Base-by-base conservation (phyloP, 1,140 invertebrate species). In the Hestina assimilis region DNA sequence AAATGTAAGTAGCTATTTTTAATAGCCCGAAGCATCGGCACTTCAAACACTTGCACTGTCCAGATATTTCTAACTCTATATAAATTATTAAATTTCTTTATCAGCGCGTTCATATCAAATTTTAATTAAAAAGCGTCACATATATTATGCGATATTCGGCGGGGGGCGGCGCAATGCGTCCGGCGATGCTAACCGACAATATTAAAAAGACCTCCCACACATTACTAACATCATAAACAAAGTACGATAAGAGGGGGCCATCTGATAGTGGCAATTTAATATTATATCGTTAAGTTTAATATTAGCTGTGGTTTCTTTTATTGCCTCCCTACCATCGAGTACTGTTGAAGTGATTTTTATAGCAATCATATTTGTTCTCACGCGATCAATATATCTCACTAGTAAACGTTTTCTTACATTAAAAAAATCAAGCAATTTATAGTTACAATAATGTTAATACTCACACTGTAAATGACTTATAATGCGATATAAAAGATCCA, bases 121-220 rank as follows among this genome's bases (percentile, higher is more conserved):
- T 85, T 87, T 84, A 87, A 87, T 87, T 87, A 85, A 87, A 85
- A 84, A 80, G 72, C 74, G 82, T 84, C 81, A 85, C 78, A 85
- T 87, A 85, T 83, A 76, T 87, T 79, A 83, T 72, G 76, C 71
- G 68, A 66, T 83, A 79, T 84, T 85, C 82, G 81, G 74, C 66
- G 69, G 80, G 76, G 79, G 84, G 84, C 82, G 84, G 68, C 66
- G 57, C 79, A 70, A 72, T 52, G 66, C 56, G 59, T 71, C 68
- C 60, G 63, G 56, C 69, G 59, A 67, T 58, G 55, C 58, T 58
- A 57, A 50, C 45, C 15, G 57, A 54, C 83, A 57, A 80, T 62
- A 47, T 41, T 72, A 70, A 35, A 19, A 41, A 63, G 83, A 81
- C 24, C 80, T 66, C 23, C 52, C 45, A 19, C 46, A 54, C 47